Evolutionary conservation across 2,888 invertebrate species (phyloP), one percentile per base, ranked within the genome.

Genomic region (Pristionchus fissidentatus): DNA sequence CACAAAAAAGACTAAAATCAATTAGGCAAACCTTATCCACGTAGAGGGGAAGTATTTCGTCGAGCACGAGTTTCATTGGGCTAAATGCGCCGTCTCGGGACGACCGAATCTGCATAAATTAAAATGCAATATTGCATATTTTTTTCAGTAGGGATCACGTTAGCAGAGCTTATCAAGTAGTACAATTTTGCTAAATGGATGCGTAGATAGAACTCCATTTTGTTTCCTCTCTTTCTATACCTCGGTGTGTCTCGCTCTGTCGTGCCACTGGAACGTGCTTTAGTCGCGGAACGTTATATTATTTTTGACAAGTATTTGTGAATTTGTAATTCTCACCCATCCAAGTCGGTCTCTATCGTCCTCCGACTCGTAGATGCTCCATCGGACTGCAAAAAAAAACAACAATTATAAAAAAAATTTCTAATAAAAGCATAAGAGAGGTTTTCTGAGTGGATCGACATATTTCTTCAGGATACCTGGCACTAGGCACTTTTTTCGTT

Each of bases 251-350:
- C n/a, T n/a, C n/a, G n/a, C n/a, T n/a, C n/a, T n/a, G n/a, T n/a
- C n/a, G n/a, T n/a, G n/a, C n/a, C n/a, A n/a, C n/a, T n/a, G n/a
- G n/a, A n/a, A n/a, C n/a, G n/a, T n/a, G n/a, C n/a, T n/a, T n/a
- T n/a, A n/a, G n/a, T n/a, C n/a, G n/a, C n/a, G n/a, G n/a, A n/a
- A n/a, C n/a, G n/a, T n/a, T n/a, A n/a, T n/a, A n/a, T n/a, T n/a
- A n/a, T n/a, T n/a, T n/a, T n/a, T n/a, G n/a, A n/a, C n/a, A n/a
- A n/a, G n/a, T n/a, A n/a, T n/a, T n/a, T n/a, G n/a, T n/a, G n/a
- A n/a, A n/a, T n/a, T n/a, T n/a, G n/a, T n/a, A n/a, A n/a, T 13
- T 32, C 70, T 70, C 3, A 70, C 70, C 70, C 70, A 70, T 70
- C 70, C 70, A 3, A 70, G 70, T 43, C 70, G 22, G 13, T 70